These are phyloP conservation scores for Lithosia quadra DNA, from an alignment of 2,888 invertebrate species.

Conservation along the genomic window DNA sequence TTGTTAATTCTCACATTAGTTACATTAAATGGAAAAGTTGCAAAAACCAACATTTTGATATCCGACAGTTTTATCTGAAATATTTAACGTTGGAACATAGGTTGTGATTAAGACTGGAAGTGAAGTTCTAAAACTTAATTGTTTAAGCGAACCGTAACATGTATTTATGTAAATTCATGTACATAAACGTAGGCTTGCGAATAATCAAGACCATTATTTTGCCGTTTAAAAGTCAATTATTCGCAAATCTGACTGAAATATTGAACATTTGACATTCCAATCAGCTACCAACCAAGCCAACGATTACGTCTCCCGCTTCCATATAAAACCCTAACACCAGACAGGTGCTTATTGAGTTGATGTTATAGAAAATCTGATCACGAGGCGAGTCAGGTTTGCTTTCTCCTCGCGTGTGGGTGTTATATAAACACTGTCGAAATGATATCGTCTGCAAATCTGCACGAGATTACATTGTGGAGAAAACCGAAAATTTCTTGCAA, in stretches of 20 bases:
- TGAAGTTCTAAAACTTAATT: not conserved
- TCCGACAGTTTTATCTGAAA: not conserved
- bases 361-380: slow-evolving; percentile 58
- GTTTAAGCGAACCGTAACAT: not conserved
- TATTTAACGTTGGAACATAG: not conserved
- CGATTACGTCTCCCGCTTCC: not conserved
- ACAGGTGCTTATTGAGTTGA: slow-evolving; percentile 52
- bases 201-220: not conserved
- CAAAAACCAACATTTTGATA: not conserved
- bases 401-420: slow-evolving; percentile 59
- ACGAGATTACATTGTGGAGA: slow-evolving; percentile 47
- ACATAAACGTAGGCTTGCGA: too few relatives aligned
- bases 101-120: too few relatives aligned
- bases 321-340: slow-evolving; percentile 45
- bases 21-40: slow-evolving; percentile 1
- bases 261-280: not conserved
- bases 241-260: not conserved
- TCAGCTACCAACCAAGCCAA: not conserved
- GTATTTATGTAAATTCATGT: not conserved
- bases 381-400: slow-evolving; percentile 54
- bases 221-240: too few relatives aligned
- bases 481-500: slow-evolving; percentile 35
- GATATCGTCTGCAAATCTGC: slow-evolving; percentile 57
- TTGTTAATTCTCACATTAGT: slow-evolving; percentile 11
- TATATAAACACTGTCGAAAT: slow-evolving; percentile 63